phyloP scores from a whole-genome alignment of 2,797 vertebrate genomes.

The Argya squamiceps region DNA sequence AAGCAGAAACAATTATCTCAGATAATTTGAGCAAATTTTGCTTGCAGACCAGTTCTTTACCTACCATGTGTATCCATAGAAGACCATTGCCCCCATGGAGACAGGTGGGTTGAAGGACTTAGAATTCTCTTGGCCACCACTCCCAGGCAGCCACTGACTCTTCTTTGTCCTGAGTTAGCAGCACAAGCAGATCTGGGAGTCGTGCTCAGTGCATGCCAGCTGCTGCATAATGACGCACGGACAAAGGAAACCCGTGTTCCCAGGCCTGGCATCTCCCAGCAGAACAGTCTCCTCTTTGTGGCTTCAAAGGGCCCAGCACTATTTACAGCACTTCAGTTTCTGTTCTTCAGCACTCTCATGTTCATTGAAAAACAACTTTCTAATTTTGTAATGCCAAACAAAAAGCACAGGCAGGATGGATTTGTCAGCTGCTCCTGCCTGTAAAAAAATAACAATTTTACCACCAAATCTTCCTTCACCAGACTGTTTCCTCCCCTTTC shows the following conservation, averaged over 20 bases:
- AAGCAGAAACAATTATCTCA: background rate
- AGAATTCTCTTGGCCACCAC: background rate
- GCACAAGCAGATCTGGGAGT: background rate
- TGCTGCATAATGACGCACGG: background rate
- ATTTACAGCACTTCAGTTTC: conserved; percentile 19
- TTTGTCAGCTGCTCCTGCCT: background rate
- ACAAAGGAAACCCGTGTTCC: conserved; percentile 40
- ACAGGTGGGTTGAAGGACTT: background rate
- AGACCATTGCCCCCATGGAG: background rate
- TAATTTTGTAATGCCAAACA: background rate
- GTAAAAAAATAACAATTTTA: background rate
- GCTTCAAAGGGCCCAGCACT: background rate
- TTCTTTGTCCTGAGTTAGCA: background rate
- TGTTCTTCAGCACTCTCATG: conserved; percentile 15
- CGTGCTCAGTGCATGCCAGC: background rate
- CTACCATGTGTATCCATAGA: rapidly evolving
- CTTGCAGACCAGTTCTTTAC: background rate
- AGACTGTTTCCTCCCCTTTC: rapidly evolving
- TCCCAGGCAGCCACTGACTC: background rate
- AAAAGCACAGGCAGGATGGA: background rate
- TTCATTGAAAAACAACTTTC: conserved; percentile 4
- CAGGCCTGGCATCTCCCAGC: conserved; percentile 20
- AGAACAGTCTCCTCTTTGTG: conserved; percentile 57
- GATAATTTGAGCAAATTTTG: background rate
- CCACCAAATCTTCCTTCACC: background rate